A percentile compares a stretch with the other conserved stretches of the same genome.
Evolutionary conservation across 2,113 vertebrate genomes (phyloP).

Genomic region (Microcebus lehilahytsara): DNA sequence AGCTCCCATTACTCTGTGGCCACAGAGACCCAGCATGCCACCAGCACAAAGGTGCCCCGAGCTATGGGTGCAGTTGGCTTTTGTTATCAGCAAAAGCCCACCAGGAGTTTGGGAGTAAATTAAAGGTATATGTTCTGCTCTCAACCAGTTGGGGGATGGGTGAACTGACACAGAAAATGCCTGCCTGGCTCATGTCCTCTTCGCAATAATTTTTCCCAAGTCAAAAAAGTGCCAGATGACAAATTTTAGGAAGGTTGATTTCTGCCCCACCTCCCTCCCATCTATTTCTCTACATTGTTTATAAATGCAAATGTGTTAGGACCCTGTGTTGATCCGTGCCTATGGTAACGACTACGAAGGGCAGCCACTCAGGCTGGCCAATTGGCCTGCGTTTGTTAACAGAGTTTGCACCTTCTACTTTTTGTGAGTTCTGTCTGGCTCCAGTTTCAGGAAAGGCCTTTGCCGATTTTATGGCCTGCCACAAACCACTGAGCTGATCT

Average conservation of each 20-base stretch:
- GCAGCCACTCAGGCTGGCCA: neutral
- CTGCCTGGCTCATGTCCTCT: neutral
- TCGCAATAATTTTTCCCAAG: neutral
- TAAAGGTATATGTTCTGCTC: neutral
- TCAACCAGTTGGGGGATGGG: neutral
- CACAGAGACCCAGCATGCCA: fast-evolving
- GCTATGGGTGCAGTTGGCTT: neutral
- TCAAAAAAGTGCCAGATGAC: neutral
- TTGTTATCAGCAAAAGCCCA: neutral
- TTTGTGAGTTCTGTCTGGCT: slow-evolving; percentile 39
- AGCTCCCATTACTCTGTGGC: fast-evolving
- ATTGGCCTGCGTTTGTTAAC: neutral
- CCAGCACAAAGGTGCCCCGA: neutral
- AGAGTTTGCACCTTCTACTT: neutral
- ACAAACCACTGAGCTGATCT: slow-evolving; percentile 68
- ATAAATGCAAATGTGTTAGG: neutral
- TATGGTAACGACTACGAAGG: slow-evolving; percentile 21
- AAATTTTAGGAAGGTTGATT: neutral
- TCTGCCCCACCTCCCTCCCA: neutral
- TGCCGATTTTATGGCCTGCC: slow-evolving; percentile 67
- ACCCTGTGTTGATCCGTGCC: slow-evolving; percentile 2
- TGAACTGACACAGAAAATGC: neutral
- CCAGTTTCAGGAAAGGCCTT: slow-evolving; percentile 40
- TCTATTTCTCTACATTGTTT: slow-evolving; percentile 21
- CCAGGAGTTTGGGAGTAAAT: neutral